Evolutionary conservation across 2,888 invertebrate species (phyloP), one percentile per base, ranked within the genome.

Genomic region (Pherbina coryleti): DNA sequence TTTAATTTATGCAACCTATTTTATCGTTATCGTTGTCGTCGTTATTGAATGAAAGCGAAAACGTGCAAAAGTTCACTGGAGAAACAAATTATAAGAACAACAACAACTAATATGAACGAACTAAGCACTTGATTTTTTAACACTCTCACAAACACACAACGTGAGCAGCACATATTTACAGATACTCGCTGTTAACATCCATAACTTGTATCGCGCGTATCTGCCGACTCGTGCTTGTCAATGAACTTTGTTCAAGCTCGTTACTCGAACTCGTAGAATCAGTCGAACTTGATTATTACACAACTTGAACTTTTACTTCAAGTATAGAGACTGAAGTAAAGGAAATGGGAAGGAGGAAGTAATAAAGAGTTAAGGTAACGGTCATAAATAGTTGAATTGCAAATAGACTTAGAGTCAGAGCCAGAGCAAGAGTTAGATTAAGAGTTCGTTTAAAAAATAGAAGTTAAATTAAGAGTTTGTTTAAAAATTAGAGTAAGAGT

Each of bases 221-320:
- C 22, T 69, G 51, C 25, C 22, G 25, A 49, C 28, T 49, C 31
- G 51, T 49, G 49, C 69, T 69, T 69, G 69, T 69, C 69, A 69
- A 69, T 69, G 69, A 69, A 69, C 69, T 67, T 25, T 22, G 51
- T 22, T 69, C 25, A 14, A 49, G 22, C 51, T 25, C 51, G 69
- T 51, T 19, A 25, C 9, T 34, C 44, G 66, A 9, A 31, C 25
- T 25, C 69, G 69, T 69, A 19, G 51, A 44, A 44, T 44, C 44
- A 14, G 44, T 44, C 9, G 9, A 44, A 60, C 69, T 28, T 51
- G 51, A 14, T 25, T 69, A 25, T 69, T 69, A 14, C 49, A 69
- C 49, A 51, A 69, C 69, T 19, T 49, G 51, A 69, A 51, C 69
- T 49, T 51, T 69, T 51, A 69, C 69, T 69, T 51, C 19, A 51